A percentile compares a stretch with the other conserved stretches of the same genome.
These are phyloP conservation scores for Lymantria dispar DNA, from an alignment of 2,888 invertebrate species.

Conservation along the genomic window DNA sequence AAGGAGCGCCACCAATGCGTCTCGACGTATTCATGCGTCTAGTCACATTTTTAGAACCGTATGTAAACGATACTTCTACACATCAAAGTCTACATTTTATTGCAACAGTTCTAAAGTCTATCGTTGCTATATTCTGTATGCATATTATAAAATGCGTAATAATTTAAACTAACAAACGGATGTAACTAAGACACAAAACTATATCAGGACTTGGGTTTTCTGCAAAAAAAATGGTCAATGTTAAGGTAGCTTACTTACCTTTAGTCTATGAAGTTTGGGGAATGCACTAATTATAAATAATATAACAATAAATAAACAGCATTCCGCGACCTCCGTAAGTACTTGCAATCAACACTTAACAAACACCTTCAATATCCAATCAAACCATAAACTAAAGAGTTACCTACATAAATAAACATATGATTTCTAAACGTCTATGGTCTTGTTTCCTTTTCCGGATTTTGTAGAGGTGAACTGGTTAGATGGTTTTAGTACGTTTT, in stretches of 20 bases:
- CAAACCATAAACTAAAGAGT: conserved; percentile 72
- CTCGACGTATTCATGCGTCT: conserved; percentile 65
- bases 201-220: conserved; percentile 16
- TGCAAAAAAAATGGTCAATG: conserved; percentile 5
- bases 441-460: conserved; percentile 43
- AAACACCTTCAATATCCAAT: conserved; percentile 70
- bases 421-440: conserved; percentile 56
- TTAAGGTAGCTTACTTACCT: conserved; percentile 51
- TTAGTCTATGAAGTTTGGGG: conserved; percentile 48
- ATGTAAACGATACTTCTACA: conserved; percentile 72
- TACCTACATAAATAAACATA: conserved; percentile 79
- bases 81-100: conserved; percentile 34
- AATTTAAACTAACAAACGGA: conserved; percentile 44
- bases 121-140: conserved; percentile 35
- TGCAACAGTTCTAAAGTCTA: conserved; percentile 33
- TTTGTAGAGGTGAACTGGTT: conserved; percentile 11
- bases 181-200: conserved; percentile 36
- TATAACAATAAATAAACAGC: conserved; percentile 75
- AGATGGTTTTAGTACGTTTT: too few relatives aligned
- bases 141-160: conserved; percentile 64
- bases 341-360: conserved; percentile 63
- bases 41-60: conserved; percentile 77
- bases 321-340: conserved; percentile 72
- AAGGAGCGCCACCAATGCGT: conserved; percentile 72
- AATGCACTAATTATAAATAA: conserved; percentile 65